Evolutionary conservation across 2,113 vertebrate species (phyloP), one percentile per base, ranked within the genome.

Genomic region (Scopus umbretta): DNA sequence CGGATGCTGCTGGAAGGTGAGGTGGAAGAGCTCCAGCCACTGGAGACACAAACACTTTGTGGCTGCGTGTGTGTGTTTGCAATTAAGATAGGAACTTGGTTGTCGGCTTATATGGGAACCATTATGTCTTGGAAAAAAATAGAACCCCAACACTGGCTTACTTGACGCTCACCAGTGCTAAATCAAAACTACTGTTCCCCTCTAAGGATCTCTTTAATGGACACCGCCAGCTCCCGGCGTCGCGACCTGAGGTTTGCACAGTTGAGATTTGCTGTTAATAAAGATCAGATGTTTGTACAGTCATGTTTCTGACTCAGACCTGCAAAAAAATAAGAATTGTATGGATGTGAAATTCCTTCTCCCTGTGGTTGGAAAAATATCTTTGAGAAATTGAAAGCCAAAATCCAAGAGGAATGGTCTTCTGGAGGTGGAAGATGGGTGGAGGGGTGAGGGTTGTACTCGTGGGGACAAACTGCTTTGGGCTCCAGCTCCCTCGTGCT

Each of bases 221-320:
- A 88, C 88, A 94, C 88, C 72, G 36, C 95, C 40, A 34, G 76
- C 93, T 97, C 97, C 94, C 36, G 15, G 93, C 68, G 14, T 62
- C 89, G 42, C n/a, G 53, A 96, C 81, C 96, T 86, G 92, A 92
- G 63, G 95, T 96, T 91, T 68, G 96, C 89, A 88, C 68, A 90
- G 92, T 94, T 93, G 85, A 91, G 96, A 86, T 96, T 87, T 95
- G 74, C 92, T 85, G 94, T 73, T 90, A 96, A 97, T 92, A 92
- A 94, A 95, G 86, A 97, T 97, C 94, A 97, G 91, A 96, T 97
- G 96, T 97, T 97, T 73, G 72, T 87, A 83, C 84, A 93, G 93
- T 84, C 55, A 80, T 59, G 88, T 96, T 95, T 98, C 95, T 97
- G 97, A 97, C 90, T 96, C 97, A 96, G 88, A 74, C 68, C 78